Percentiles rank a stretch among this genome's conserved stretches.
Evolutionary conservation across 1,140 invertebrate species (phyloP).

Genomic region (Bradysia coprophila): DNA sequence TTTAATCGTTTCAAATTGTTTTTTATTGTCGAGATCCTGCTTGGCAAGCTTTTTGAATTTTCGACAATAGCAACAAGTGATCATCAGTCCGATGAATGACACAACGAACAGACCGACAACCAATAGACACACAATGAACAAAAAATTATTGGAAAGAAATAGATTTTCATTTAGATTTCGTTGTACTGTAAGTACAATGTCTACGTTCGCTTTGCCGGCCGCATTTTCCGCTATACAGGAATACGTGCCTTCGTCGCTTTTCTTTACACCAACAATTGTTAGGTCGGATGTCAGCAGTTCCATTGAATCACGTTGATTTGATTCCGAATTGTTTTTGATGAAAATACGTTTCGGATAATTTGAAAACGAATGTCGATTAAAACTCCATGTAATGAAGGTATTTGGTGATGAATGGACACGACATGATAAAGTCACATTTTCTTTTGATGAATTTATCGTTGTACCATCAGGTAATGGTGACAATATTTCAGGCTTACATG

Average conservation of each 20-base stretch:
- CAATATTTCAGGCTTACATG: conserved; percentile 58
- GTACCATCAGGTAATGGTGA: conserved; percentile 30
- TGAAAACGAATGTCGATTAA: conserved; percentile 27
- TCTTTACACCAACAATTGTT: conserved; percentile 46
- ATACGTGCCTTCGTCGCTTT: conserved; percentile 68
- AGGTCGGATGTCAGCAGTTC: conserved; percentile 29
- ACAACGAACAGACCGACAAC: conserved; percentile 11
- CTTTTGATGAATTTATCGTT: conserved; percentile 28
- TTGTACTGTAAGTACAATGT: conserved; percentile 13
- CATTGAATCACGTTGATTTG: conserved; percentile 6
- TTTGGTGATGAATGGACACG: conserved; percentile 52
- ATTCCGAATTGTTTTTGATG: conserved; percentile 11
- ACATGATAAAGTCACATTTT: conserved; percentile 53
- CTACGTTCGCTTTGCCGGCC: conserved; percentile 57
- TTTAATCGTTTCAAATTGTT: conserved; percentile 1
- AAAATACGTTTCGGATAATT: background rate
- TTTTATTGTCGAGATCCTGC: background rate
- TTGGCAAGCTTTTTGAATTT: conserved; percentile 8
- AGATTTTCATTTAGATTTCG: conserved; percentile 2
- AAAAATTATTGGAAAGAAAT: conserved; percentile 9
- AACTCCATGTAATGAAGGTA: conserved; percentile 54
- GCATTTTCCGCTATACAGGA: conserved; percentile 66
- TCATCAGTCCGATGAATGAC: conserved; percentile 11
- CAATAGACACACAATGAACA: conserved; percentile 11
- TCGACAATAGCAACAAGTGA: conserved; percentile 13